A percentile compares a stretch with the other conserved stretches of the same genome.
phyloP scores from a whole-genome alignment of 2,888 invertebrate species.

The Ptilodon capucinus region DNA sequence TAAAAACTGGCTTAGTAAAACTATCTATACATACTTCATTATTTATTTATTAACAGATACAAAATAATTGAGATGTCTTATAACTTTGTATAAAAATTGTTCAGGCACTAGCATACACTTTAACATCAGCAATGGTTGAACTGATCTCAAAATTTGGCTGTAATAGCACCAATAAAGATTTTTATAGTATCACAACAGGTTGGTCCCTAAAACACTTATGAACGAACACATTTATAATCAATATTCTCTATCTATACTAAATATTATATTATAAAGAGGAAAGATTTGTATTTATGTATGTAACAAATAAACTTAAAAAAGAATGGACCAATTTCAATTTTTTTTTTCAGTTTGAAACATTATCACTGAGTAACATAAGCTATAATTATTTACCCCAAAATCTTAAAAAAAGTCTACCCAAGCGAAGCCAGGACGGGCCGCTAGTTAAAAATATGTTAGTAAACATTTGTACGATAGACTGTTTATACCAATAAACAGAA shows the following conservation, averaged over 20 bases:
- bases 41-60: conserved; percentile 3
- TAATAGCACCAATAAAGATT: conserved; percentile 19
- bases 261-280: no score
- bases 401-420: no score
- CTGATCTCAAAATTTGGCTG: neutral
- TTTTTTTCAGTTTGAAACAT: no score
- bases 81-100: conserved; percentile 9
- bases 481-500: neutral
- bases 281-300: no score
- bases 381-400: no score
- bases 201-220: conserved; percentile 11
- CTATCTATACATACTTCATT: neutral
- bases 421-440: no score
- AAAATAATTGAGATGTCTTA: neutral
- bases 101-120: conserved; percentile 8
- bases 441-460: neutral
- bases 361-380: no score
- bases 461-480: neutral
- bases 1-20: no score
- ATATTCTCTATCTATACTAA: no score
- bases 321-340: no score
- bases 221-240: neutral
- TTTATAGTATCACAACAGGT: conserved; percentile 30
- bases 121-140: neutral
- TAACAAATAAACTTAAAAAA: no score